These are phyloP conservation scores for Corydoras sp. DNA, from an alignment of 2,113 vertebrate genomes.

Conservation along the genomic window DNA sequence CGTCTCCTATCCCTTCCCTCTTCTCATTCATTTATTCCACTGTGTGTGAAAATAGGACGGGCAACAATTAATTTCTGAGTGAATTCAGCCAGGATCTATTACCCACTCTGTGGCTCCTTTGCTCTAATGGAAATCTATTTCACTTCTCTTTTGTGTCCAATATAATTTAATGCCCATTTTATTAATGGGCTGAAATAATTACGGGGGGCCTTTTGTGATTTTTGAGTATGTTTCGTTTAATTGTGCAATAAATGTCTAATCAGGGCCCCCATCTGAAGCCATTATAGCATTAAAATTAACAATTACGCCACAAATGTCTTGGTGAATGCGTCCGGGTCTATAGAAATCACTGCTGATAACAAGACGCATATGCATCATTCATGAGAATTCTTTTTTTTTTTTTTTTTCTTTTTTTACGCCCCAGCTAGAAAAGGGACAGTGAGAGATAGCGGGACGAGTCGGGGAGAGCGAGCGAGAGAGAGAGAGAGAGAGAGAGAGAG, in stretches of 20 bases:
- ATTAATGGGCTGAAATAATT: slow-evolving; percentile 99
- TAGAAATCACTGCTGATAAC: slow-evolving; percentile 99
- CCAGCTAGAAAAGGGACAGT: slow-evolving; percentile 74
- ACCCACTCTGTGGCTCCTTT: slow-evolving; percentile 97
- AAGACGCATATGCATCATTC: slow-evolving; percentile 99
- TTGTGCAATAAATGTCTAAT: slow-evolving; percentile 99
- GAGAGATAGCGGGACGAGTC: slow-evolving; percentile 68
- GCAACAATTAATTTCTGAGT: slow-evolving; percentile 99
- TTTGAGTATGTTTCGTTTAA: slow-evolving; percentile 99
- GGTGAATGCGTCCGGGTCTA: slow-evolving; percentile 94
- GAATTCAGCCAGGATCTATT: slow-evolving; percentile 99
- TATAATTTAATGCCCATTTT: slow-evolving; percentile 99
- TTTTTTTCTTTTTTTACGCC: slow-evolving; percentile 73
- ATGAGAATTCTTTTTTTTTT: slow-evolving; percentile 96
- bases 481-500: slow-evolving; percentile 40
- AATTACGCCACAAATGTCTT: slow-evolving; percentile 98
- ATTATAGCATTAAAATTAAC: slow-evolving; percentile 99
- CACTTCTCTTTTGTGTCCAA: slow-evolving; percentile 99
- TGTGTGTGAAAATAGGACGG: slow-evolving; percentile 96
- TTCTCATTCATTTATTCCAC: slow-evolving; percentile 93
- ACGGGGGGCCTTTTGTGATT: slow-evolving; percentile 99
- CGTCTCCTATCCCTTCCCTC: slow-evolving; percentile 77
- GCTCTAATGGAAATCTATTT: slow-evolving; percentile 99
- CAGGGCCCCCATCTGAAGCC: slow-evolving; percentile 99
- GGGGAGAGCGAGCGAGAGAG: slow-evolving; percentile 51